phyloP scores from a whole-genome alignment of 2,797 vertebrate species.

The Furcifer pardalis region DNA sequence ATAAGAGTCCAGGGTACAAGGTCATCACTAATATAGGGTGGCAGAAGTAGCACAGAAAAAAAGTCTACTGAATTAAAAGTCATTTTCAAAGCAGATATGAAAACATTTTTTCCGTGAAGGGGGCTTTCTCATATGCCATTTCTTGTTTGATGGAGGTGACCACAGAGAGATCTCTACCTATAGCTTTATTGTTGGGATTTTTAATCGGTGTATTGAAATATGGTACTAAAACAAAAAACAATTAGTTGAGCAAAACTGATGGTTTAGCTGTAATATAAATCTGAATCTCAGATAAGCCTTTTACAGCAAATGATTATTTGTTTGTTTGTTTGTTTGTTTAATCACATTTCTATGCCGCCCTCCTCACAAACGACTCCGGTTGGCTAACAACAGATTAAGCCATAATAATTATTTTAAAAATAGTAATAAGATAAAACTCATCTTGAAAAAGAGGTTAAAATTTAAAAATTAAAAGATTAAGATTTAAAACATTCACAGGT shows the following conservation, averaged over 20 bases:
- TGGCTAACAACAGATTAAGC: too few species aligned
- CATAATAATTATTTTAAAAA: too few species aligned
- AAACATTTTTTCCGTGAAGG: too few species aligned
- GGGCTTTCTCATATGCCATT: neutral
- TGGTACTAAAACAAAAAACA: neutral
- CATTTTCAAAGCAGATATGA: neutral
- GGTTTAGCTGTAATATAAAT: neutral
- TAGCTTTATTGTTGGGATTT: neutral
- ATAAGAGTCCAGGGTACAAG: neutral
- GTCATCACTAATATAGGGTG: neutral
- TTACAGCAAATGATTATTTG: neutral
- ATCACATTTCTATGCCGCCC: too few species aligned
- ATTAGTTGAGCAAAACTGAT: neutral
- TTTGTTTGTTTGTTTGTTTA: too few species aligned
- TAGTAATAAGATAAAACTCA: too few species aligned
- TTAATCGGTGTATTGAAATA: neutral
- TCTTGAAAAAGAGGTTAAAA: too few species aligned
- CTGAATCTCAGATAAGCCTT: neutral
- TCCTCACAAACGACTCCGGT: too few species aligned
- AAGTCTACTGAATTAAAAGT: neutral
- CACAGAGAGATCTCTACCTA: neutral
- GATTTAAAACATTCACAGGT: too few species aligned
- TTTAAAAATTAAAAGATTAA: too few species aligned
- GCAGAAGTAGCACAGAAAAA: neutral
- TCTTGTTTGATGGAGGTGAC: neutral